phyloP scores from a whole-genome alignment of 2,113 vertebrate genomes.

The Formicarius rufipectus region DNA sequence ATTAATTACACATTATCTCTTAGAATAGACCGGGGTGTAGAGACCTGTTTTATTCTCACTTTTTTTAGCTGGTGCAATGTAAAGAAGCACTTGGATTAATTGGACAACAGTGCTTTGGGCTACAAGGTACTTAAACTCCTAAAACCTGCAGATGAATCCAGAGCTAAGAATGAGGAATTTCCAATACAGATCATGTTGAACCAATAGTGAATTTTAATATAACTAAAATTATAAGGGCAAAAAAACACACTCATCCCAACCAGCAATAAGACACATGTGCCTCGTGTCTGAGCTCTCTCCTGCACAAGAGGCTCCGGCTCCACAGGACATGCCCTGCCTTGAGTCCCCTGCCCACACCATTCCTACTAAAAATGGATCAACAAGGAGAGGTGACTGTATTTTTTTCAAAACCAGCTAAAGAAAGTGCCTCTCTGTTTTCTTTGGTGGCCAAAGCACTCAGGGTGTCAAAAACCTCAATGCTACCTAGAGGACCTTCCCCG shows the following conservation, averaged over 20 bases:
- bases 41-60: neutral
- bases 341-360: neutral
- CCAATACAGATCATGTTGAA: neutral
- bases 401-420: neutral
- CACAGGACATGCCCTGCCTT: rapidly evolving
- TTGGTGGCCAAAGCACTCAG: neutral
- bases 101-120: neutral
- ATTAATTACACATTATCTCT: conserved; percentile 18
- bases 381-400: neutral
- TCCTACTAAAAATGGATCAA: neutral
- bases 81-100: neutral
- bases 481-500: neutral
- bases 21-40: neutral
- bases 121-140: neutral
- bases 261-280: rapidly evolving
- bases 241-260: neutral
- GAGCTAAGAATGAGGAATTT: neutral
- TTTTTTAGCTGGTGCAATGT: neutral
- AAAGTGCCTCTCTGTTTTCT: neutral
- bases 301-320: neutral
- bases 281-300: neutral
- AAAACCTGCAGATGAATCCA: neutral
- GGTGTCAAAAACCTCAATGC: neutral
- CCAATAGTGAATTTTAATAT: neutral
- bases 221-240: neutral